phyloP scores from a whole-genome alignment of 2,113 vertebrate genomes.

The Labrus mixtus region DNA sequence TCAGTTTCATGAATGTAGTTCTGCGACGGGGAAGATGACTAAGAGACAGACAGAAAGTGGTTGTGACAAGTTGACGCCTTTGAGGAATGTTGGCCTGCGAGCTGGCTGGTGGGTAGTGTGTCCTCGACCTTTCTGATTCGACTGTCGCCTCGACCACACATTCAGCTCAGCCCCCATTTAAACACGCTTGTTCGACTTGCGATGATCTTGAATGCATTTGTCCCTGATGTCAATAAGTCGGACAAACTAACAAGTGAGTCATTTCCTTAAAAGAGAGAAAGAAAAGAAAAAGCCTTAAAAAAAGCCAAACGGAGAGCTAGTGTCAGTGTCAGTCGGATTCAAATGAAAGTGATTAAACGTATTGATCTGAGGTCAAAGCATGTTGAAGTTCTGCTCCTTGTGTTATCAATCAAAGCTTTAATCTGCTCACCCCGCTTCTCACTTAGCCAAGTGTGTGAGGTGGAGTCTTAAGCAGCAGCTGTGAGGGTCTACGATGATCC shows the following conservation, averaged over 20 bases:
- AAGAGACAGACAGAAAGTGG: constrained; percentile 62
- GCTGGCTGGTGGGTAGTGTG: constrained; percentile 44
- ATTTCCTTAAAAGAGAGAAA: not conserved
- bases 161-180: constrained; percentile 42
- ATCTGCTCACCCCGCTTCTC: constrained; percentile 36
- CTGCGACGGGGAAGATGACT: constrained; percentile 37
- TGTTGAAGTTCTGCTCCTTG: constrained; percentile 12
- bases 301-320: constrained; percentile 1
- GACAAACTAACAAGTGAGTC: constrained; percentile 8
- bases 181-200: constrained; percentile 58
- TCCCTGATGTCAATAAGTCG: not conserved
- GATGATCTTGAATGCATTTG: not conserved
- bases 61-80: constrained; percentile 71
- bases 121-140: constrained; percentile 69
- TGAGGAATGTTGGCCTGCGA: constrained; percentile 52
- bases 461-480: constrained; percentile 39
- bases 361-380: constrained; percentile 67
- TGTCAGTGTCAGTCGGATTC: constrained; percentile 53
- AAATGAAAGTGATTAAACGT: constrained; percentile 66
- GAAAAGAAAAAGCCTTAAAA: constrained; percentile 16
- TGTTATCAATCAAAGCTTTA: constrained; percentile 69
- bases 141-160: constrained; percentile 42
- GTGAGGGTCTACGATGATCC: constrained; percentile 32
- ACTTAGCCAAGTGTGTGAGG: constrained; percentile 17
- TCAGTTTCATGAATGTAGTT: constrained; percentile 43